phyloP scores from a whole-genome alignment of 2,113 vertebrate species.

The Trematocara stigmaticum region DNA sequence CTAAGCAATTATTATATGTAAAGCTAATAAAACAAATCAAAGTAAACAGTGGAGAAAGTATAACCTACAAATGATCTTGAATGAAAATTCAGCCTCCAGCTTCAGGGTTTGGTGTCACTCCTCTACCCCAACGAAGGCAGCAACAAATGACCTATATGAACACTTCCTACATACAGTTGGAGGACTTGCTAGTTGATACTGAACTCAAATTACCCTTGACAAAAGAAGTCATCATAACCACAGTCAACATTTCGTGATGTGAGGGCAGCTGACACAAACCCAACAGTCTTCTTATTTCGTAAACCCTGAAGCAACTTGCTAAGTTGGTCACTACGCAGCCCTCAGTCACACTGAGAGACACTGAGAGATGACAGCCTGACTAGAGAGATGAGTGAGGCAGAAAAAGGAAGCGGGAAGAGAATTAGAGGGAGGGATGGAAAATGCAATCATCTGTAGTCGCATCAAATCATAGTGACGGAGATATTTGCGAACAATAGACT shows the following conservation, averaged over 20 bases:
- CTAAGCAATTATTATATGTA: neutral
- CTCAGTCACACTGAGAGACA: constrained; percentile 25
- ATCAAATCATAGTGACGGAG: constrained; percentile 21
- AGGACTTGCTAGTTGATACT: neutral
- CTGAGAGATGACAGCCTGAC: constrained; percentile 34
- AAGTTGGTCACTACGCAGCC: constrained; percentile 51
- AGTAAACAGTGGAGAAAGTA: neutral
- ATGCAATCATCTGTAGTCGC: constrained; percentile 38
- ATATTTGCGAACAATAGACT: constrained; percentile 8
- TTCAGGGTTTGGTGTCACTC: neutral
- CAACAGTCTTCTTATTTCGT: neutral
- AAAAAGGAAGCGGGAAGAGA: neutral
- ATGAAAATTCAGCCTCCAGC: neutral
- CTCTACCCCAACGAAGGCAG: neutral
- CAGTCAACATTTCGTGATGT: neutral
- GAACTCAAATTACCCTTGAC: neutral
- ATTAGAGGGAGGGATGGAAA: neutral
- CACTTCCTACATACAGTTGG: neutral
- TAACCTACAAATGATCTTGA: neutral
- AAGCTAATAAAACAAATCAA: neutral
- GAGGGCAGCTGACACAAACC: neutral
- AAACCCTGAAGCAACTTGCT: constrained; percentile 16
- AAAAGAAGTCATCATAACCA: neutral
- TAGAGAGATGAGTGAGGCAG: constrained; percentile 10
- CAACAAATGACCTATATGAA: neutral